These are phyloP conservation scores for Philereme transversata DNA, from an alignment of 2,888 invertebrate genomes.

Conservation along the genomic window DNA sequence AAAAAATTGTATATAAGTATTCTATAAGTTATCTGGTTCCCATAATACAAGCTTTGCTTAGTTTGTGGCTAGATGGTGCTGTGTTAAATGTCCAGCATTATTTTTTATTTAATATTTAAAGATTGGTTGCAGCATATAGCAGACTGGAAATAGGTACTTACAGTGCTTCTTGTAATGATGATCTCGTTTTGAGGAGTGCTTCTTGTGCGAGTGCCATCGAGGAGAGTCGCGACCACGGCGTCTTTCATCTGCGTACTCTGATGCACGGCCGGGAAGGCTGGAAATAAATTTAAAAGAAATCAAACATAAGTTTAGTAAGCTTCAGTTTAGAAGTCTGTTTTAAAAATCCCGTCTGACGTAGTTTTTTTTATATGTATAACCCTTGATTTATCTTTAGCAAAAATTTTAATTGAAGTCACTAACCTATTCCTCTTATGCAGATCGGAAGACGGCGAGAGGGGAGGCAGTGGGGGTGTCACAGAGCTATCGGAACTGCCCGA, in stretches of 20 bases:
- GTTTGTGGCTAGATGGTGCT: no score
- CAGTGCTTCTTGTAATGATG: slow-evolving; percentile 85
- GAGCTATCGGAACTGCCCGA: slow-evolving; percentile 88
- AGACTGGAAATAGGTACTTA: slow-evolving; percentile 59
- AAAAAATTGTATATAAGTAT: no score
- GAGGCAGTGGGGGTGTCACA: slow-evolving; percentile 91
- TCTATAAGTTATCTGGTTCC: no score
- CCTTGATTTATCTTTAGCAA: no score
- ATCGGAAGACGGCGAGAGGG: slow-evolving; percentile 86
- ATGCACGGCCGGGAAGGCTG: slow-evolving; percentile 86
- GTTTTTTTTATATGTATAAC: no score
- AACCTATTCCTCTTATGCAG: slow-evolving; percentile 81
- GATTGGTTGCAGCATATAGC: no score
- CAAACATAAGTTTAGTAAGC: no score
- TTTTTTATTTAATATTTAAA: no score
- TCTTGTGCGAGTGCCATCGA: slow-evolving; percentile 80
- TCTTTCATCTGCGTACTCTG: slow-evolving; percentile 71
- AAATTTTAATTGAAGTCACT: neutral
- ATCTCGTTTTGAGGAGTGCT: slow-evolving; percentile 83
- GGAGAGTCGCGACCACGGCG: slow-evolving; percentile 75
- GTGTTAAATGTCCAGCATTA: no score
- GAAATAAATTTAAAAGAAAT: neutral
- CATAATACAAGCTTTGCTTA: no score
- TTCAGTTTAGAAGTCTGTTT: no score
- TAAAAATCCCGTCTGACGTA: no score